Evolutionary conservation across 2,113 vertebrate genomes (phyloP).

Genomic region (Nematolebias whitei): DNA sequence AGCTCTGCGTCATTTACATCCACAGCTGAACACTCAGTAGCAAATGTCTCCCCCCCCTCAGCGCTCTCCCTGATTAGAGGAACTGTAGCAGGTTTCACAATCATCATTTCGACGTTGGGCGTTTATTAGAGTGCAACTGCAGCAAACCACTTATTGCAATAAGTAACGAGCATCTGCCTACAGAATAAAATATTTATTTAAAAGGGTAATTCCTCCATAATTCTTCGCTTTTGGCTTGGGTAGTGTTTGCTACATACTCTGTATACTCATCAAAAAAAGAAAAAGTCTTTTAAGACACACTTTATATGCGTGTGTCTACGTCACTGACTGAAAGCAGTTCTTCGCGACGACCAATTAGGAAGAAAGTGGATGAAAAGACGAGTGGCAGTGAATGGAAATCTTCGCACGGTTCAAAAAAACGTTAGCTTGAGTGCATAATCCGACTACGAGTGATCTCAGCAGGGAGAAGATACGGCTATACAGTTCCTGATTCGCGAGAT

Average conservation of each 20-base stretch:
- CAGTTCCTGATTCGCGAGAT: slow-evolving; percentile 53
- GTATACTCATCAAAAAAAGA: slow-evolving; percentile 38
- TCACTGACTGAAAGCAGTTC: slow-evolving; percentile 30
- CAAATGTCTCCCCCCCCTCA: slow-evolving; percentile 28
- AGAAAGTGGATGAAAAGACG: slow-evolving; percentile 1
- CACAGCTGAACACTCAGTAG: slow-evolving; percentile 60
- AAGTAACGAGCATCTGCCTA: slow-evolving; percentile 52
- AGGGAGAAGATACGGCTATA: slow-evolving; percentile 58
- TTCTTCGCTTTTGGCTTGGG: slow-evolving; percentile 71
- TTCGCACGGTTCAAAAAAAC: slow-evolving; percentile 21
- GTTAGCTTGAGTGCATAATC: slow-evolving; percentile 45
- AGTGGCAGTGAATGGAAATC: slow-evolving; percentile 7
- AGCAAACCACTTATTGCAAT: slow-evolving; percentile 71
- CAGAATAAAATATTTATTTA: slow-evolving; percentile 57
- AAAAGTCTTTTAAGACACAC: slow-evolving; percentile 29
- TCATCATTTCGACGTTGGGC: slow-evolving; percentile 34
- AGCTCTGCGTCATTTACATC: slow-evolving; percentile 25
- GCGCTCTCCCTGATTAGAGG: slow-evolving; percentile 58
- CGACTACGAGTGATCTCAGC: slow-evolving; percentile 37
- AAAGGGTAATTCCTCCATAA: slow-evolving; percentile 55
- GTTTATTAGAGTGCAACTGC: slow-evolving; percentile 48
- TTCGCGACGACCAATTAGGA: slow-evolving; percentile 20
- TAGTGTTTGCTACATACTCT: slow-evolving; percentile 79
- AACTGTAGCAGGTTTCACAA: slow-evolving; percentile 49
- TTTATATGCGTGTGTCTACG: slow-evolving; percentile 47